phyloP scores from a whole-genome alignment of 2,113 vertebrate genomes.

The Anolis sagrei region DNA sequence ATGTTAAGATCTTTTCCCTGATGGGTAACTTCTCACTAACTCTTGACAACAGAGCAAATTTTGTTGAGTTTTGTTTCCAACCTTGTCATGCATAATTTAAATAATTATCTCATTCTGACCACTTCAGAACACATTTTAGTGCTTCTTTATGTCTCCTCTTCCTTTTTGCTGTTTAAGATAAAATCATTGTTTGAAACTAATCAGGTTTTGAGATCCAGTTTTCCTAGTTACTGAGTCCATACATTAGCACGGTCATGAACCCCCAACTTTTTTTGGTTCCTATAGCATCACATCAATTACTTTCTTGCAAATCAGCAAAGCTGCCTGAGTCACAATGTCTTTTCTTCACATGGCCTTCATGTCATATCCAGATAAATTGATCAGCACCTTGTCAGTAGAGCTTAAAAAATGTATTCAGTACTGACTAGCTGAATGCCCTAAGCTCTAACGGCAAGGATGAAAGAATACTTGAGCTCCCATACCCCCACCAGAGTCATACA shows the following conservation, averaged over 20 bases:
- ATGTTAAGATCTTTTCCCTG: not conserved
- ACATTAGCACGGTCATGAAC: constrained; percentile 2
- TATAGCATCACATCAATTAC: constrained; percentile 14
- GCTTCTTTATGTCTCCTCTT: not conserved
- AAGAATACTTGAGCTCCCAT: constrained; percentile 16
- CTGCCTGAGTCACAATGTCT: constrained; percentile 2
- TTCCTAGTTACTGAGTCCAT: constrained; percentile 13
- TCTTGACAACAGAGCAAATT: not conserved
- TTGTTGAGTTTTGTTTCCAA: not conserved
- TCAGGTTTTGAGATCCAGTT: not conserved
- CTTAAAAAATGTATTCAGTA: constrained; percentile 31
- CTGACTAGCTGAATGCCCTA: not conserved
- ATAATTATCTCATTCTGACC: not conserved
- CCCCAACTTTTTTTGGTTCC: not conserved
- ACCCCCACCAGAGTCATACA: constrained; percentile 2
- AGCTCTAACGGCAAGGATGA: not conserved
- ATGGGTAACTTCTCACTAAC: not conserved
- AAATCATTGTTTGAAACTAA: not conserved
- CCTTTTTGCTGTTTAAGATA: not conserved
- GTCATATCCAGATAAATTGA: not conserved
- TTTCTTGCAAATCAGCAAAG: constrained; percentile 45
- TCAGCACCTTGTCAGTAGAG: not conserved
- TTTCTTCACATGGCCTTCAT: not conserved
- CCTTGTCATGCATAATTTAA: not conserved
- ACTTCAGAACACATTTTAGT: constrained; percentile 14